Evolutionary conservation across 2,797 vertebrate species (phyloP).

Genomic region (Tenualosa ilisha): DNA sequence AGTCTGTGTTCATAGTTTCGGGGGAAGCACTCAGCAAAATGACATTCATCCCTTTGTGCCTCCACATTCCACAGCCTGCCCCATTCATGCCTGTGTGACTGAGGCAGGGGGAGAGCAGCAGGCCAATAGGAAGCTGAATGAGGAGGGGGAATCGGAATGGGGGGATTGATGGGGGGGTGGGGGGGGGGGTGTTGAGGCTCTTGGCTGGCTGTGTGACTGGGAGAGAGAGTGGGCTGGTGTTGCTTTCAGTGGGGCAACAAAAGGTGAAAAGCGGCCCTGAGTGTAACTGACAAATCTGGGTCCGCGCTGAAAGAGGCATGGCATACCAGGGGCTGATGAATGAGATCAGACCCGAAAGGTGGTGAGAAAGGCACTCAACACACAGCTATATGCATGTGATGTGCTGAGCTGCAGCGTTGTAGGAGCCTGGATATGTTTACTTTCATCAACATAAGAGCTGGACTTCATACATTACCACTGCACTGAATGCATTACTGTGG

Average conservation of each 20-base stretch:
- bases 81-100: conserved; percentile 75
- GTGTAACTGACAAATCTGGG: conserved; percentile 70
- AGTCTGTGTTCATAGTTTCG: conserved; percentile 54
- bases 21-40: conserved; percentile 69
- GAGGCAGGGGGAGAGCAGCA: conserved; percentile 62
- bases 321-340: conserved; percentile 49
- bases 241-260: conserved; percentile 74
- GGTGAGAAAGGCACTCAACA: conserved; percentile 8
- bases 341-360: conserved; percentile 15
- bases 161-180: conserved; percentile 41
- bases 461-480: background rate
- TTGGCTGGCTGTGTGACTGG: conserved; percentile 58
- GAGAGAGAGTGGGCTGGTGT: conserved; percentile 67
- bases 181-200: conserved; percentile 53
- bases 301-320: conserved; percentile 67
- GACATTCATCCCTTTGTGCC: conserved; percentile 80
- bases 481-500: background rate
- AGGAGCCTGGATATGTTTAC: background rate
- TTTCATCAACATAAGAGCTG: background rate
- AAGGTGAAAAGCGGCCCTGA: conserved; percentile 72
- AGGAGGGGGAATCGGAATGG: conserved; percentile 54
- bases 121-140: conserved; percentile 66
- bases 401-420: background rate
- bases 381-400: background rate
- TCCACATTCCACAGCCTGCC: conserved; percentile 75